phyloP scores from a whole-genome alignment of 2,888 invertebrate genomes.

The Pecten maximus region DNA sequence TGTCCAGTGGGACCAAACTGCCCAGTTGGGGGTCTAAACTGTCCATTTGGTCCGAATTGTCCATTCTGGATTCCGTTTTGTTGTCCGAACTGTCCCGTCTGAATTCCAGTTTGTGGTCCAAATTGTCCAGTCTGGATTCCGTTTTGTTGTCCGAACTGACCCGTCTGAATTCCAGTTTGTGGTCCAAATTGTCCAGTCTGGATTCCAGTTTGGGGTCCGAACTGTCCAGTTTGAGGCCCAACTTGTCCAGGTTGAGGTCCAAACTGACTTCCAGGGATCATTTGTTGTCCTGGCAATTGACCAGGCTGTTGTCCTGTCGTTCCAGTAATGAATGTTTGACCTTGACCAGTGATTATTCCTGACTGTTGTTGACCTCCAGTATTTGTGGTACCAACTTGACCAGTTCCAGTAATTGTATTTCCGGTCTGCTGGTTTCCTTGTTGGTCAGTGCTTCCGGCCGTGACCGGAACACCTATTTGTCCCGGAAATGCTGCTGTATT shows the following conservation, averaged over 20 bases:
- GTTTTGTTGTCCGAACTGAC: not conserved
- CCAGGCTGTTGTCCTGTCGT: conserved; percentile 2
- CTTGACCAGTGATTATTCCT: not conserved
- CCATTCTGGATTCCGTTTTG: not conserved
- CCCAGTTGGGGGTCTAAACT: not conserved
- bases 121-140: not conserved
- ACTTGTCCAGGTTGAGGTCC: conserved; percentile 15
- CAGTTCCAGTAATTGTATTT: not conserved
- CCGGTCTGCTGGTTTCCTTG: not conserved
- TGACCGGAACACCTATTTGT: not conserved
- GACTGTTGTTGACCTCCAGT: not conserved
- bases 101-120: not conserved
- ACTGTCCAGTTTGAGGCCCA: not conserved
- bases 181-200: not conserved
- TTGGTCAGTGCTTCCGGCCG: not conserved
- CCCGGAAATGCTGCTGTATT: not conserved
- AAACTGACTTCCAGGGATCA: not conserved
- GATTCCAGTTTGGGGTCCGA: not conserved
- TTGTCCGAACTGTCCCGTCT: not conserved
- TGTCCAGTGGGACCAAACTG: too few species aligned
- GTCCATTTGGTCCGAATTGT: not conserved
- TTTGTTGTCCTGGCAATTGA: not conserved
- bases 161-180: not conserved
- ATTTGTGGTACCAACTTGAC: not conserved
- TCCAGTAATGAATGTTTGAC: not conserved